phyloP scores from a whole-genome alignment of 2,797 vertebrate genomes.

The Naso thynnoides region DNA sequence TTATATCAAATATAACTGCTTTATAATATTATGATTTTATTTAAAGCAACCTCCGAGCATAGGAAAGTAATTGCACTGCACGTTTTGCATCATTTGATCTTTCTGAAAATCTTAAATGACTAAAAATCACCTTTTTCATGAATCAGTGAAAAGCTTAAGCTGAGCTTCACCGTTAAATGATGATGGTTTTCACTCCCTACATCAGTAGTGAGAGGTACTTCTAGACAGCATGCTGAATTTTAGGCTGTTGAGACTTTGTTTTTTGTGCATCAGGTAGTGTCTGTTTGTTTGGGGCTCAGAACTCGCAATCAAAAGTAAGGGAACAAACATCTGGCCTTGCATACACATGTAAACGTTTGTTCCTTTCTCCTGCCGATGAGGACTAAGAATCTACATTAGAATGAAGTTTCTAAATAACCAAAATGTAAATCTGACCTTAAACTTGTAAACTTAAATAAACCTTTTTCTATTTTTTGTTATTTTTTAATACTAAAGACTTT shows the following conservation, averaged over 20 bases:
- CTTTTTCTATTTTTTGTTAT: constrained; percentile 25
- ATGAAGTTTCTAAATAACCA: constrained; percentile 44
- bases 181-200: constrained; percentile 51
- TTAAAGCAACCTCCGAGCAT: not conserved
- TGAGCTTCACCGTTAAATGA: constrained; percentile 39
- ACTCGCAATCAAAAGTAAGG: constrained; percentile 33
- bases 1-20: not conserved
- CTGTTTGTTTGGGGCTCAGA: constrained; percentile 34
- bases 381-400: constrained; percentile 44
- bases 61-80: not conserved
- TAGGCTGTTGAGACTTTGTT: constrained; percentile 38
- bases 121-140: constrained; percentile 28
- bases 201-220: constrained; percentile 58
- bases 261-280: constrained; percentile 14
- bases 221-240: constrained; percentile 15
- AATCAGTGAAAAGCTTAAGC: constrained; percentile 20
- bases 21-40: constrained; percentile 14
- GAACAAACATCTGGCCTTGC: constrained; percentile 45
- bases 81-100: not conserved
- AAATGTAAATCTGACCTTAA: constrained; percentile 29
- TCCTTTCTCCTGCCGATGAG: constrained; percentile 39
- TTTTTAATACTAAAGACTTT: not conserved
- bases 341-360: constrained; percentile 52
- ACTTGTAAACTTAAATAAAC: constrained; percentile 8
- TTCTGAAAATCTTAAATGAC: not conserved